Base-by-base conservation (phyloP, 2,888 invertebrate genomes). In the Choristoneura rosaceana region DNA sequence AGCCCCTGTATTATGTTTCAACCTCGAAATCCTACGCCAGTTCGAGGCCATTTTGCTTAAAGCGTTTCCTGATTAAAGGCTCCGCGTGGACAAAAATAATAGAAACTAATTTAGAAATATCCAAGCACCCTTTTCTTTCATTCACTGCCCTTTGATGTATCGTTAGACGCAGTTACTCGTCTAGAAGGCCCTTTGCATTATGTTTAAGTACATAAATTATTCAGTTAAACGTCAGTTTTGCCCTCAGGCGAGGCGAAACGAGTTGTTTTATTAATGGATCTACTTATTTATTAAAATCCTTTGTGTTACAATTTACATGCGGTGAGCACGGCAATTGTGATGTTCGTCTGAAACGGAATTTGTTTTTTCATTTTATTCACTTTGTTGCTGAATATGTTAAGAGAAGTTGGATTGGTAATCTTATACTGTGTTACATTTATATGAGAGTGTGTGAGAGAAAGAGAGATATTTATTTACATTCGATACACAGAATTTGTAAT, bases 241-340 rank as follows among this genome's bases (percentile, higher is more conserved):
- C 59, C 69, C 43, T 58, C 64, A 38, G 45, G 64, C 59, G 58
- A 10, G 17, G 14, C 61, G 61, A 34, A 15, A 34, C 17, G 25
- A 47, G 50, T 47, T 34, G 50, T 17, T 41, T 62, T 55, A 59
- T 65, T 70, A 70, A 70, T 55, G 65, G 38, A 43, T 66, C 38
- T 52, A 15, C 38, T 63, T 66, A 55, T 66, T 55, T 66, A 55
- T 66, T 66, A 17, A 41, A 66, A 55, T 55, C 15, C 15, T 47
- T 63, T 55, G 55, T 38, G 17, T 41, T 55, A 10, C n/a, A 64
- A 50, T 50, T 50, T 62, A 25, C 43, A 64, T 64, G 63, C 63
- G 47, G 63, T 47, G 63, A 25, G 12, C 55, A 61, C 61, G 41
- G 61, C 41, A 17, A 38, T 43, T 15, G 41, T 12, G 15, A 38